Percentiles rank a stretch among this genome's conserved stretches.
Conservation (phyloP, 1,140 invertebrate genomes). For the Drosophila ananassae region DNA sequence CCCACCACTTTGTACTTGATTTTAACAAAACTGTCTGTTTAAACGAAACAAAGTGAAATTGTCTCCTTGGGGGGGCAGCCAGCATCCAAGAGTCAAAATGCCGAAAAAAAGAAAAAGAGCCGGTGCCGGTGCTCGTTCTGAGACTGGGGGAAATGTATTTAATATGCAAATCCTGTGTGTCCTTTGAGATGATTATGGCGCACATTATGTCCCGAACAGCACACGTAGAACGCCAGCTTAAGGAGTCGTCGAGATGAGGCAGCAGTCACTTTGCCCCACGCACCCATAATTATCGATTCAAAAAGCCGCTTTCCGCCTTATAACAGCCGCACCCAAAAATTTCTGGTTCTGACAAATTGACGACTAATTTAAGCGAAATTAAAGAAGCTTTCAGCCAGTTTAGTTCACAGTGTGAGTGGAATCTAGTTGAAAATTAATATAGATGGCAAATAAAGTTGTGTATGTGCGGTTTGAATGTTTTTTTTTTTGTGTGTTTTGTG, state of each 20-base stretch:
- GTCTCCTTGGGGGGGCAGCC: constrained; percentile 50
- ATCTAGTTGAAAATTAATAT: constrained; percentile 70
- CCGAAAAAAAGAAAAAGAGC: constrained; percentile 23
- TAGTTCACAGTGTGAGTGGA: constrained; percentile 2
- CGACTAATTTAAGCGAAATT: constrained; percentile 58
- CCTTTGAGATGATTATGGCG: constrained; percentile 70
- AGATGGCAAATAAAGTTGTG: constrained; percentile 47
- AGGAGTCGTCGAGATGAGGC: neutral
- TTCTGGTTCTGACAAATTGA: constrained; percentile 52
- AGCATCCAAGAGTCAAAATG: constrained; percentile 1
- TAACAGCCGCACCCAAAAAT: neutral
- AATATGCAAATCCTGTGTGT: constrained; percentile 73
- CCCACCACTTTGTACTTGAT: constrained; percentile 56
- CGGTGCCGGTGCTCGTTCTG: neutral
- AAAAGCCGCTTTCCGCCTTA: constrained; percentile 34
- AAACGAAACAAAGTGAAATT: constrained; percentile 67
- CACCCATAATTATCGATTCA: constrained; percentile 61
- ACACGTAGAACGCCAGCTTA: constrained; percentile 23
- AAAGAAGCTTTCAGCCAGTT: constrained; percentile 44
- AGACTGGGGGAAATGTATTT: constrained; percentile 56
- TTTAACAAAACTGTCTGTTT: constrained; percentile 59
- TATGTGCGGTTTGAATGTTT: neutral
- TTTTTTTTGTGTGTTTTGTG: neutral
- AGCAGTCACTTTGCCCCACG: constrained; percentile 12
- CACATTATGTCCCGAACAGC: constrained; percentile 57